Base-by-base conservation (phyloP, 2,888 invertebrate genomes). In the Exephanes ischioxanthus region DNA sequence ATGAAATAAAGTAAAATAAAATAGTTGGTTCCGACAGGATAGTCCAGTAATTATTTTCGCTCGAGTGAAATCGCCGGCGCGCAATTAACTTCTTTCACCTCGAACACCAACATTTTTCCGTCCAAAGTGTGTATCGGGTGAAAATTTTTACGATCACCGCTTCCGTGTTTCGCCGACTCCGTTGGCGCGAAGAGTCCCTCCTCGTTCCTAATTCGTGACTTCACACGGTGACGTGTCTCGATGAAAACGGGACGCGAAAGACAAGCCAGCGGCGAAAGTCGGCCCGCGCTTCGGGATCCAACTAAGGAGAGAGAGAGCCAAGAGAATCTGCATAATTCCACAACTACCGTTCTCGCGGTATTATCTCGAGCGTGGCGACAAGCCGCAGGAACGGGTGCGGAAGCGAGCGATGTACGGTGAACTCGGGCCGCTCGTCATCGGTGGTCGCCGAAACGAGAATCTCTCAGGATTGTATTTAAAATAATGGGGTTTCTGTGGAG, bases 381-480 rank as follows among this genome's bases (percentile, higher is more conserved):
- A n/a, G 11, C 26, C 61, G 1, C 26, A 26, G 58, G 26, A 45
- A 30, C 19, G 41, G 37, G 5, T 11, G 19, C 14, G 14, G 26
- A 22, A 11, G 26, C 22, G n/a, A 63, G 75, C 7, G 37, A 37
- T 33, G 58, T 75, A 30, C n/a, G 61, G 45, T 30, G 30, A 61
- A 48, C 63, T 19, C 61, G n/a, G n/a, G 0, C 61, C 48, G n/a
- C 30, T 61, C 48, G 63, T 48, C 75, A 61, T 75, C 48, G 30
- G 9, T 5, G 48, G 48, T 63, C 37, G 11, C 30, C 4, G 48
- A 63, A 75, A 63, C 61, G 45, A 45, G 63, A 75, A 75, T 63
- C 63, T 75, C 19, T 45, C 26, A 7, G 48, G 11, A 75, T 75
- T 63, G 30, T 48, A 75, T 75, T 63, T 26, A 75, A 37, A 19